Base-by-base conservation (phyloP, 92 coral and sea anemone species). In the Palythoa caribaeorum region DNA sequence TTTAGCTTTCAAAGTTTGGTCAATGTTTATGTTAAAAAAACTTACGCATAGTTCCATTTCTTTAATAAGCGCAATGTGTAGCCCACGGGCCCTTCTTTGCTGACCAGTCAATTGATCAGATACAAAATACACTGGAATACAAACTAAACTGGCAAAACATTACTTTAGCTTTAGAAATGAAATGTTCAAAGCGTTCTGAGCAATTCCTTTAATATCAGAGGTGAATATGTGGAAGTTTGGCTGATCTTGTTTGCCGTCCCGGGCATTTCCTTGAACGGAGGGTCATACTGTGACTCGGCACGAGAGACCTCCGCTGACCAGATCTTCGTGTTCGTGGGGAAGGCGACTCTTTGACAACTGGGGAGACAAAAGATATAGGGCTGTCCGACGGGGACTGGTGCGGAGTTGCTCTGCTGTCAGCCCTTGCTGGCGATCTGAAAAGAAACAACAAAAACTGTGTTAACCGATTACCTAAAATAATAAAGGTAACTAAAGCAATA, bases 341-440 rank as follows among this genome's bases (percentile, higher is more conserved):
- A 11, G 88, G 54, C 21, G 90, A 72, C 39, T 84, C 88, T 59
- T 76, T 86, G 5, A 90, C 86, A 50, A 90, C 90, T 38, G 99
- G 99, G 5, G 99, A 90, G 66, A 97, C 90, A 88, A 95, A 97
- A 9, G 99, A 97, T 65, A 97, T 97, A 1, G 99, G 99, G 66
- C 99, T 97, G 86, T 97, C 96, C 37, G 99, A 87, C 55, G 99
- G 99, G 53, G 99, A 97, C 93, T 95, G 99, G 93, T 94, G 97
- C 35, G 99, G 99, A 65, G 95, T 97, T 51, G 35, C 69, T 78
- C 80, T 80, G 38, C 44, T 92, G 38, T 77, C 73, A 15, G 80
- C 85, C 71, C 88, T 86, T 66, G 90, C 83, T 57, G 86, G 86
- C 19, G 92, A 91, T 59, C 92, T 92, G 78, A 16, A 71, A 53